Evolutionary conservation across 2,888 invertebrate genomes (phyloP), one percentile per base, ranked within the genome.

Genomic region (Archaeoteleia sp.): DNA sequence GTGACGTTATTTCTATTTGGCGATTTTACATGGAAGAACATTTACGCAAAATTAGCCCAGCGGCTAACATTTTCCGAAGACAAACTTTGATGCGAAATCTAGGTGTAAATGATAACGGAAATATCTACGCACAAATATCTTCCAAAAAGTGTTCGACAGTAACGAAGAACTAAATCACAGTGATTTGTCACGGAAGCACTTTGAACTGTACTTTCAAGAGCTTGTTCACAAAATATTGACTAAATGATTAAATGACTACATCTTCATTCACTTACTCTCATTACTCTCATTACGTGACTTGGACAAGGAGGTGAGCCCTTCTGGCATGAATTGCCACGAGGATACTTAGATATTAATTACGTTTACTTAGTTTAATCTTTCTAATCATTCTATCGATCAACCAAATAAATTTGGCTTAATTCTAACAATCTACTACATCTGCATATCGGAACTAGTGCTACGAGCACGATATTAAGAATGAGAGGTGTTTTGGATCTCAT

Each of bases 171-270:
- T 63, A 65, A 69, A 69, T 69, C 69, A 69, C 69, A 65, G 69
- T 51, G 34, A 57, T 51, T 69, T 66, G 42, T 66, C 65, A 30
- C 51, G 63, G 54, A 69, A 69, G 69, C 69, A 61, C 69, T 63
- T 63, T 34, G 39, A 58, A 60, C 49, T 43, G 49, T 63, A 63
- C 63, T 68, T 63, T 63, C 68, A 68, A 32, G 20, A 60, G 45
- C 51, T 60, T 58, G 42, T 62, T 63, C 54, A 49, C 29, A 35
- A 48, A 58, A 40, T 67, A 58, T 57, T 53, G 25, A 53, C 54
- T 62, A 62, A 61, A 61, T 14, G 51, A 65, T 54, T 48, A 45
- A 35, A 12, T 10, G 1, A 10, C 10, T 30, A 30, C 9, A 8
- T 2, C 2, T 35, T 17, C 13, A 7, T 13, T 35, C 20, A 35